phyloP scores from a whole-genome alignment of 2,888 invertebrate species.

The Chalcis sispes region DNA sequence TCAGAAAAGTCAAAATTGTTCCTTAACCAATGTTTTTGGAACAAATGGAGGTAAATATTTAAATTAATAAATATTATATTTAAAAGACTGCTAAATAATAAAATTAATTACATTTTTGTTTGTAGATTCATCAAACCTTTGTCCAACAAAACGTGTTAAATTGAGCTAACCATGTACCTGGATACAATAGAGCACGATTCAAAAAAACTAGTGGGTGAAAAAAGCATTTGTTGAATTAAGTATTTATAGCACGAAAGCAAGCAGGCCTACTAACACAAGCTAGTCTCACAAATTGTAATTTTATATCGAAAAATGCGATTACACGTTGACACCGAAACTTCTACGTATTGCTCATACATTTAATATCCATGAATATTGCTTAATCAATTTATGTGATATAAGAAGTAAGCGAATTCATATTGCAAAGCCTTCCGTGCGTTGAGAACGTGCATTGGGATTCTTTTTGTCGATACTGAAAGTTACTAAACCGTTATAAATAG shows the following conservation, averaged over 20 bases:
- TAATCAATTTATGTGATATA: conserved; percentile 72
- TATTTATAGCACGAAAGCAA: conserved; percentile 64
- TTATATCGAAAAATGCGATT: conserved; percentile 65
- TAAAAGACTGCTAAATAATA: conserved; percentile 16
- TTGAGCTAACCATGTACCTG: conserved; percentile 71
- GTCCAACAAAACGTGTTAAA: conserved; percentile 73
- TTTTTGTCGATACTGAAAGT: conserved; percentile 51
- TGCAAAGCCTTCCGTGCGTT: conserved; percentile 63
- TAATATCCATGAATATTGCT: conserved; percentile 64
- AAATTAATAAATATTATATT: conserved; percentile 39
- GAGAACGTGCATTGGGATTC: conserved; percentile 47
- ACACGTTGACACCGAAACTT: conserved; percentile 62
- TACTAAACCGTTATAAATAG: conserved; percentile 68
- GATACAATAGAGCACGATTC: conserved; percentile 37
- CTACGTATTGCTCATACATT: conserved; percentile 64
- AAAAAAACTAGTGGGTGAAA: conserved; percentile 42
- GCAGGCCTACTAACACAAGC: conserved; percentile 71
- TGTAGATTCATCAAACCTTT: conserved; percentile 70
- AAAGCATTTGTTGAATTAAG: conserved; percentile 54
- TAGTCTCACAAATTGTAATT: conserved; percentile 74
- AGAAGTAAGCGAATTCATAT: conserved; percentile 63
- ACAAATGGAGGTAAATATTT: conserved; percentile 71
- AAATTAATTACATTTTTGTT: conserved; percentile 37
- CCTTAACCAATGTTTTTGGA: conserved; percentile 70
- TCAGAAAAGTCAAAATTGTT: conserved; percentile 73